These are phyloP conservation scores for Globia sparganii DNA, from an alignment of 2,888 invertebrate species.

Conservation along the genomic window DNA sequence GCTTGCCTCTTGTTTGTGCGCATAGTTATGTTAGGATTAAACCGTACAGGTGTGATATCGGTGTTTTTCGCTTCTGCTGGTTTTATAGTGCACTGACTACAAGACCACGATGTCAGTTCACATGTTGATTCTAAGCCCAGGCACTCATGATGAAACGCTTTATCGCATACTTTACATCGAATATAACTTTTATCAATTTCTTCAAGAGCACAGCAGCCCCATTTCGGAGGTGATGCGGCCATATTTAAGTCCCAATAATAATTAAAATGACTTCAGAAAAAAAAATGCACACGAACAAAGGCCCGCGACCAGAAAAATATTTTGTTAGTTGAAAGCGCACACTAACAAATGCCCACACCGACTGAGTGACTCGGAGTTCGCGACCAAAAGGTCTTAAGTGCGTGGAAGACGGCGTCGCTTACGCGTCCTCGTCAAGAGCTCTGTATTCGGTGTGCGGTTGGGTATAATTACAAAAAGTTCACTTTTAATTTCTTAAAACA, in stretches of 20 bases:
- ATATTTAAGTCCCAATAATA: too few relatives aligned
- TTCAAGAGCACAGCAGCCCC: conserved; percentile 3
- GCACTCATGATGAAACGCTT: conserved; percentile 10
- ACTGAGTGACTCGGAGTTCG: conserved; percentile 2
- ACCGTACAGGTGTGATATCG: conserved; percentile 1
- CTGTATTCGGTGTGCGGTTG: not conserved
- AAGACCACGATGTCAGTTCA: conserved; percentile 4
- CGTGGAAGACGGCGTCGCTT: too few relatives aligned
- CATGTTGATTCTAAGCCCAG: conserved; percentile 1
- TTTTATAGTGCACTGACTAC: conserved; percentile 4
- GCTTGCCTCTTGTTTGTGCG: conserved; percentile 9
- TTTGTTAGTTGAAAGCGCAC: too few relatives aligned
- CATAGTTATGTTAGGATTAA: conserved; percentile 2
- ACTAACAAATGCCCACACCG: too few relatives aligned
- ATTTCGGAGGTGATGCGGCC: too few relatives aligned
- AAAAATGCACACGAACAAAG: conserved; percentile 1
- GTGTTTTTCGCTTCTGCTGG: conserved; percentile 1
- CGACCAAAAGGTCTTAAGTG: too few relatives aligned
- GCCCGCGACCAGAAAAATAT: not conserved
- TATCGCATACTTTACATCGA: conserved; percentile 3
- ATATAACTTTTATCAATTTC: conserved; percentile 1
- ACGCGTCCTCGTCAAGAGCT: not conserved
- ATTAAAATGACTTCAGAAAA: too few relatives aligned
- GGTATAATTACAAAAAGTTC: not conserved
- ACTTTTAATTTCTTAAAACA: not conserved